A percentile compares a stretch with the other conserved stretches of the same genome.
phyloP scores from a whole-genome alignment of 64 coral and sea anemone species.

The Hydrozoanthus tunicans region DNA sequence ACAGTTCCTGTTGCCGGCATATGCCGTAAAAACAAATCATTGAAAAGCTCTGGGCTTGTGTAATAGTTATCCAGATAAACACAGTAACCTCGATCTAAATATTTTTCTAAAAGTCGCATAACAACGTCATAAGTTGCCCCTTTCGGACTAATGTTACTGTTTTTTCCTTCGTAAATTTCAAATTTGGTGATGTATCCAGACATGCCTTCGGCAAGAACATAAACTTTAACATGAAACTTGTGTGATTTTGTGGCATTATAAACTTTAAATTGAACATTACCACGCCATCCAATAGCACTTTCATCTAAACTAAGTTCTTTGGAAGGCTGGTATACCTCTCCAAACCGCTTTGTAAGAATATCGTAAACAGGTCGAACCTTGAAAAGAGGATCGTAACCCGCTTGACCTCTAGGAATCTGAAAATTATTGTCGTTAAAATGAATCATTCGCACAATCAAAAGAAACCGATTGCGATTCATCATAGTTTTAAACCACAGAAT shows the following conservation, averaged over 20 bases:
- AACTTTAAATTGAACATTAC: conserved; percentile 5
- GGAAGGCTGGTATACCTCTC: conserved; percentile 8
- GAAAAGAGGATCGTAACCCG: conserved; percentile 18
- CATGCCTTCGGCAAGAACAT: conserved; percentile 21
- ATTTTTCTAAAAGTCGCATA: conserved; percentile 10
- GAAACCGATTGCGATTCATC: neutral
- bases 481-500: conserved; percentile 13
- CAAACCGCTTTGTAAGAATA: conserved; percentile 11
- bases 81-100: conserved; percentile 18
- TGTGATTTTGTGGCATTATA: conserved; percentile 26
- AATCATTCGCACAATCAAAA: conserved; percentile 4
- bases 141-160: conserved; percentile 16
- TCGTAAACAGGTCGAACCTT: conserved; percentile 2
- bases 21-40: neutral
- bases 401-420: conserved; percentile 1
- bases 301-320: conserved; percentile 13
- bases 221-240: conserved; percentile 26
- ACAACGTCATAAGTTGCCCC: conserved; percentile 26
- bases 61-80: conserved; percentile 36
- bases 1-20: conserved; percentile 16
- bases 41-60: conserved; percentile 22
- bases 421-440: conserved; percentile 40
- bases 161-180: conserved; percentile 31
- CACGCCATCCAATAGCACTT: conserved; percentile 19
- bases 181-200: conserved; percentile 24